phyloP scores from a whole-genome alignment of 2,888 invertebrate genomes.

The Dasypolia templi region DNA sequence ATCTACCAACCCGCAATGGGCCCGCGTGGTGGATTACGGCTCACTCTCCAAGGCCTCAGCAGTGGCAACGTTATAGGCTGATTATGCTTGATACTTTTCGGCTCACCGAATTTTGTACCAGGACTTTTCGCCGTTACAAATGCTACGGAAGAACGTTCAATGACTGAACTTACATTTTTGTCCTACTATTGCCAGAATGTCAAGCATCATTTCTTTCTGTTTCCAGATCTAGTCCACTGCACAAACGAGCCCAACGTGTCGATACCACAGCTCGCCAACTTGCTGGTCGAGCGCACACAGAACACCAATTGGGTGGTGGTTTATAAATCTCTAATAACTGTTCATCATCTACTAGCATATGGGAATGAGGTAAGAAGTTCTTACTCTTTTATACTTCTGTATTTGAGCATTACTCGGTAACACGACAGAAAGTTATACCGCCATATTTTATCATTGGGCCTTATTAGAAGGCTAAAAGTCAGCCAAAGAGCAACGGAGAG shows the following conservation, averaged over 20 bases:
- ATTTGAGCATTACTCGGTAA: background rate
- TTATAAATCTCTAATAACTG: constrained; percentile 99
- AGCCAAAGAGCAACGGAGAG: too few species aligned
- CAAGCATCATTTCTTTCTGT: constrained; percentile 11
- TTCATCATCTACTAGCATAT: constrained; percentile 99
- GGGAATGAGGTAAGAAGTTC: constrained; percentile 97
- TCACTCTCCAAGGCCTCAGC: too few species aligned
- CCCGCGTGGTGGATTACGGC: too few species aligned
- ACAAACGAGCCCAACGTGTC: constrained; percentile 99
- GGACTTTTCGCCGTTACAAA: background rate
- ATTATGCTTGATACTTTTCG: background rate
- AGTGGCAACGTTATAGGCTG: too few species aligned
- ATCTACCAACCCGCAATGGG: too few species aligned
- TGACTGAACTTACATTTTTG: background rate
- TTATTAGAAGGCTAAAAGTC: too few species aligned
- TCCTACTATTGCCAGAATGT: background rate
- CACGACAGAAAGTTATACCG: too few species aligned
- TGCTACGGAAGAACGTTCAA: background rate
- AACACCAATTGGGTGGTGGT: constrained; percentile 99
- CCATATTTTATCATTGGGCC: too few species aligned
- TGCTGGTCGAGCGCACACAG: constrained; percentile 99
- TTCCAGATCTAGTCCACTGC: constrained; percentile 99
- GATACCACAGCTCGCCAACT: constrained; percentile 99
- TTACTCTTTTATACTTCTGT: constrained; percentile 5
- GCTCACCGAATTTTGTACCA: background rate